A percentile compares a stretch with the other conserved stretches of the same genome.
Evolutionary conservation across 2,797 vertebrate genomes (phyloP).

Genomic region (Artibeus jamaicensis): DNA sequence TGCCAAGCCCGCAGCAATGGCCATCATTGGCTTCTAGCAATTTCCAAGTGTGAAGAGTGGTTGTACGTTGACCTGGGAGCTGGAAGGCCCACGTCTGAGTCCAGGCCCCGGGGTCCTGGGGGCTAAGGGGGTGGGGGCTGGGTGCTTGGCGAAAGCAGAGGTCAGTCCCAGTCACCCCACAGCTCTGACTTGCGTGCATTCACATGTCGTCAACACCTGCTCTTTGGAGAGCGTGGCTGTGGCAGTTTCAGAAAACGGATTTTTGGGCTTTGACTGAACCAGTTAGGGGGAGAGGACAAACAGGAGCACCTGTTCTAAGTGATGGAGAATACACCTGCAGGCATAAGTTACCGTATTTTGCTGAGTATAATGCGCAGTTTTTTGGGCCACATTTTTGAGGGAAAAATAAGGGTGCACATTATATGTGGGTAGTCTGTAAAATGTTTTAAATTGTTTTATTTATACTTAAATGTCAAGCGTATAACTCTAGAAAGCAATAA

Average conservation of each 20-base stretch:
- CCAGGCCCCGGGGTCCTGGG: not conserved
- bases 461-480: too few relatives aligned
- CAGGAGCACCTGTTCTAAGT: not conserved
- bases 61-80: not conserved
- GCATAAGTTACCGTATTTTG: not conserved
- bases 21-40: not conserved
- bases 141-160: not conserved
- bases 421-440: too few relatives aligned
- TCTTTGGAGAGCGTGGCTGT: not conserved
- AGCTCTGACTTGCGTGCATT: rapidly evolving
- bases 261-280: not conserved
- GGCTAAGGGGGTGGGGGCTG: not conserved
- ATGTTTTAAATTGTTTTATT: too few relatives aligned
- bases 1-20: not conserved
- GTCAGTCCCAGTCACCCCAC: too few relatives aligned
- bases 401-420: too few relatives aligned
- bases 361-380: too few relatives aligned
- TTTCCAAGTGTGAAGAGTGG: not conserved
- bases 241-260: too few relatives aligned
- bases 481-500: too few relatives aligned
- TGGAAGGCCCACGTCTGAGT: not conserved
- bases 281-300: not conserved
- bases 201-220: rapidly evolving
- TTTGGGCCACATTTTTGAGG: too few relatives aligned
- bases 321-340: rapidly evolving